Conservation (phyloP, 2,797 vertebrate species). For the Octomys mimax region DNA sequence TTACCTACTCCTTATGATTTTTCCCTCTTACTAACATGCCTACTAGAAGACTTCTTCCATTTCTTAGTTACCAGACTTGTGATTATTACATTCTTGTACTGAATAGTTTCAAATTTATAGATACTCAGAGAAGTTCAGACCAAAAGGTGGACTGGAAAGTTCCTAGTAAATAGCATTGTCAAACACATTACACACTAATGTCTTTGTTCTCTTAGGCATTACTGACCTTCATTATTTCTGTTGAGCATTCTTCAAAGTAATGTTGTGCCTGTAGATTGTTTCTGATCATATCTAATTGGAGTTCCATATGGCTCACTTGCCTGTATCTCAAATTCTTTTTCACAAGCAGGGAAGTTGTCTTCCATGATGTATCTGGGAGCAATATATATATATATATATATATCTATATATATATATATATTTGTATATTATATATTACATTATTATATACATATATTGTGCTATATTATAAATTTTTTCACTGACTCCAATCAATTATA, state of each 20-base stretch:
- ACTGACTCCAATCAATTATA: background rate
- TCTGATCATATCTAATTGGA: background rate
- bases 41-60: background rate
- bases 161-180: background rate
- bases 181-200: background rate
- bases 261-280: background rate
- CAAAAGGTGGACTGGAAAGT: background rate
- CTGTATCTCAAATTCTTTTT: background rate
- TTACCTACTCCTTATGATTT: rapidly evolving
- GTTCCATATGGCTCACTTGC: background rate
- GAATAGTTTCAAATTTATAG: background rate
- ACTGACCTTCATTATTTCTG: background rate
- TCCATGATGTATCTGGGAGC: background rate
- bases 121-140: background rate
- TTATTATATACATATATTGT: no score
- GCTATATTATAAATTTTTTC: no score
- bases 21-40: background rate
- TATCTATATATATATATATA: no score
- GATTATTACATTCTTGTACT: background rate
- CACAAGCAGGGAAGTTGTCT: background rate
- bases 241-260: background rate
- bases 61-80: background rate
- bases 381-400: no score
- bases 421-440: no score
- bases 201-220: background rate